Evolutionary conservation across 2,888 invertebrate genomes (phyloP), one percentile per base, ranked within the genome.

Genomic region (Cistogaster globosa): DNA sequence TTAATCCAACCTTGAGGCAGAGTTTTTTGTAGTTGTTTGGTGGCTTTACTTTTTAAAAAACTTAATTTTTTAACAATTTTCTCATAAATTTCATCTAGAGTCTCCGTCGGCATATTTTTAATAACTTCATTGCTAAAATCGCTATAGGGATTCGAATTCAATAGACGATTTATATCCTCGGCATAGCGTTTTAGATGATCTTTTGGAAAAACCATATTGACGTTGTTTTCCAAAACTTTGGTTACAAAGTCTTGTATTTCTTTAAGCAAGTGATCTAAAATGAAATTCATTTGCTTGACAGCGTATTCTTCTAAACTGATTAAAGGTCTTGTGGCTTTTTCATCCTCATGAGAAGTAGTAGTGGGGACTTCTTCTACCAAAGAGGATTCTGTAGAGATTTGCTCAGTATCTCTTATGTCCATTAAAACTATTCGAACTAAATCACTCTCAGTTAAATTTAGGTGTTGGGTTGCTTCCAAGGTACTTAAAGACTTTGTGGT

Each of bases 101-200:
- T 60, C 0, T 11, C 3, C 0, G 16, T 8, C 20, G 26, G 42
- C 1, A 7, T 6, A 45, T 42, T 18, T 5, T 53, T 58, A 0
- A 62, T 18, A 9, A 18, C 12, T n/a, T 75, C 74, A 42, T 76
- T 75, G 7, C 65, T 63, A 18, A 51, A 77, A 36, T 78, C 78
- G 5, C n/a, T 57, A 9, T 45, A 53, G 16, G 0, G 48, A 2
- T 53, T 20, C 0, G 76, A 57, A 7, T 69, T 71, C 5, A 80
- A 9, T 1, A 83, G 0, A 11, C 32, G 60, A 63, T 77, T 55
- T 2, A 83, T 26, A 3, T 42, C 48, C 42, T 84, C 86, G 1
- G 82, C 76, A 80, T 79, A 86, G 11, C 67, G 74, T 76, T 86
- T 86, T 1, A 84, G 53, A 26, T 57, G 16, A 38, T 76, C 82